A percentile compares a stretch with the other conserved stretches of the same genome.
Evolutionary conservation across 2,888 invertebrate species (phyloP).

Genomic region (Clistopyga incitator): DNA sequence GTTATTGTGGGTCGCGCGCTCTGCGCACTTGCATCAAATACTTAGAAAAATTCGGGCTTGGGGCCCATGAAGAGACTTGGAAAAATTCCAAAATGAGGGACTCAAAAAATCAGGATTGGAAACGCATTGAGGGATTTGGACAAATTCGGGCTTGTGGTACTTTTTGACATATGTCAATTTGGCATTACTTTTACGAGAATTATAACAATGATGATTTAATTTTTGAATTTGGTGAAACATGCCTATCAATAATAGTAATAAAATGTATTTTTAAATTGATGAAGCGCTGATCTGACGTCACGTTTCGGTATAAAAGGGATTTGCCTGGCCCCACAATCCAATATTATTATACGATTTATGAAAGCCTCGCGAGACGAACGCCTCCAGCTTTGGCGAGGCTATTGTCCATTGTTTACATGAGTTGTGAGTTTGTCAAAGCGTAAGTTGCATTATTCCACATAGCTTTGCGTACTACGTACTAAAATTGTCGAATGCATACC

Average conservation of each 20-base stretch:
- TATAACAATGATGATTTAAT: too few relatives aligned
- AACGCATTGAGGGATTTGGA: too few relatives aligned
- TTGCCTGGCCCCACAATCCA: not conserved
- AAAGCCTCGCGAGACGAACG: not conserved
- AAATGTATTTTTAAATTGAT: not conserved
- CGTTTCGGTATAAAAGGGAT: not conserved
- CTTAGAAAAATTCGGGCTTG: too few relatives aligned
- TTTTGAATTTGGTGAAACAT: not conserved
- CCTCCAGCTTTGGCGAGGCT: not conserved
- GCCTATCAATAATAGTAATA: not conserved
- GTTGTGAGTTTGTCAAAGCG: not conserved
- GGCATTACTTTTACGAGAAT: too few relatives aligned
- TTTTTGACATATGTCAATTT: too few relatives aligned
- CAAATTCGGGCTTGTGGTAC: too few relatives aligned
- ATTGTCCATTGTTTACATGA: conserved; percentile 8
- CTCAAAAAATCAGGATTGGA: too few relatives aligned
- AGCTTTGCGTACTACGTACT: not conserved
- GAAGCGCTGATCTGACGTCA: conserved; percentile 8
- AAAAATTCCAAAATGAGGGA: too few relatives aligned
- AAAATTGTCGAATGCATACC: not conserved
- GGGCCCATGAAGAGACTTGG: too few relatives aligned
- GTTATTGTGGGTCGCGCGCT: too few relatives aligned
- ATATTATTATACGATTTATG: not conserved
- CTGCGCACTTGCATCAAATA: too few relatives aligned
- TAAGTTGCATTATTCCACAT: not conserved